A percentile compares a stretch with the other conserved stretches of the same genome.
These are phyloP conservation scores for Microplitis manilae DNA, from an alignment of 2,888 invertebrate species.

Conservation along the genomic window DNA sequence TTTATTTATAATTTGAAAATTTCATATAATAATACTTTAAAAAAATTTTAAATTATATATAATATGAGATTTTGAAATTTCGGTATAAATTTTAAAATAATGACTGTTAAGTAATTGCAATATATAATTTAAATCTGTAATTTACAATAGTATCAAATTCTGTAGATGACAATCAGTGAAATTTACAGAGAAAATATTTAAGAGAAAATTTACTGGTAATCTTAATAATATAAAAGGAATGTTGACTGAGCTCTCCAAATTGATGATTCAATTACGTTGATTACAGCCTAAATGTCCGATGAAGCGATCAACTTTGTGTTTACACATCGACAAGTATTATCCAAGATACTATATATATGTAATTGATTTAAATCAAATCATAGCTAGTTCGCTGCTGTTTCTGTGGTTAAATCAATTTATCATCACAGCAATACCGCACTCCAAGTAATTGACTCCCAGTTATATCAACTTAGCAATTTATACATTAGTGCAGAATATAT, in stretches of 20 bases:
- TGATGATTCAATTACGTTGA: not conserved
- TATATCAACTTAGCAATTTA: not conserved
- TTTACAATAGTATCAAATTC: not conserved
- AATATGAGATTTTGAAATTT: not conserved
- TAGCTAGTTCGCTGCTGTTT: not conserved
- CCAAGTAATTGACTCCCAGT: not conserved
- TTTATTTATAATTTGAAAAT: not conserved
- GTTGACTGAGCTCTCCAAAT: not conserved
- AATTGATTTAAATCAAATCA: conserved; percentile 4
- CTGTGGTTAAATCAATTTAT: not conserved
- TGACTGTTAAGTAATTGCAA: not conserved
- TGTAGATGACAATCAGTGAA: not conserved
- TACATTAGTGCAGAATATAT: not conserved
- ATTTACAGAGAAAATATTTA: not conserved
- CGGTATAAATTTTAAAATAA: not conserved
- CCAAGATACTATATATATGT: not conserved
- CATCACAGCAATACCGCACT: not conserved
- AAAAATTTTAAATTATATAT: not conserved
- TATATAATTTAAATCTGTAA: not conserved
- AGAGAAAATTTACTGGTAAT: too few species aligned
- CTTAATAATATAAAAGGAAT: not conserved
- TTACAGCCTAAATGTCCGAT: not conserved
- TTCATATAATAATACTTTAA: not conserved
- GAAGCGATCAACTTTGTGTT: not conserved
- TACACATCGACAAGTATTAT: not conserved